A percentile compares a stretch with the other conserved stretches of the same genome.
Conservation (phyloP, 2,888 invertebrate species). For the Harpalus rufipes region DNA sequence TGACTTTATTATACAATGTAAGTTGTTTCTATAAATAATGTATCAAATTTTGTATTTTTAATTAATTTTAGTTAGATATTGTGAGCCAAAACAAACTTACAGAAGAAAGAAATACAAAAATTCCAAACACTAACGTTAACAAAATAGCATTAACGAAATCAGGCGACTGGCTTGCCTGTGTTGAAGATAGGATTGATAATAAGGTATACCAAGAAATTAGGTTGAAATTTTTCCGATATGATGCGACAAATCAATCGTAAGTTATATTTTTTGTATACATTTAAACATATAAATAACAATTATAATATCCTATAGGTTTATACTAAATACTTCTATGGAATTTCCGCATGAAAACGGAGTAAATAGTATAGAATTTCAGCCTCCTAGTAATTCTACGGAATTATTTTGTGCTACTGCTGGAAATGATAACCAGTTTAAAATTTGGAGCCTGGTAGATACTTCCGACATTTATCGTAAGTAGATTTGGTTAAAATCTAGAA, state of each 20-base stretch:
- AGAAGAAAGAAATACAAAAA: constrained; percentile 80
- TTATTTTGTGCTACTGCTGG: constrained; percentile 83
- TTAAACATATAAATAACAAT: constrained; percentile 17
- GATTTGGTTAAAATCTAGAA: too few species aligned
- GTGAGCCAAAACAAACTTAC: constrained; percentile 85
- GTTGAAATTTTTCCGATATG: constrained; percentile 88
- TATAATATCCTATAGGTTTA: constrained; percentile 78
- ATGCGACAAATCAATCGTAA: constrained; percentile 81
- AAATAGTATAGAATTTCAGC: constrained; percentile 81
- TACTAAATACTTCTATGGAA: constrained; percentile 86
- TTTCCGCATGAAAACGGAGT: constrained; percentile 84
- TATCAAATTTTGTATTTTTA: background rate
- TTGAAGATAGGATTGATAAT: constrained; percentile 82
- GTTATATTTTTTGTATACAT: constrained; percentile 67
- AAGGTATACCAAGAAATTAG: constrained; percentile 81
- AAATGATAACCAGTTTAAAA: constrained; percentile 84
- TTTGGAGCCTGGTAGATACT: constrained; percentile 83
- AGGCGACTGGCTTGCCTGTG: constrained; percentile 87
- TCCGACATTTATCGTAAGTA: constrained; percentile 78
- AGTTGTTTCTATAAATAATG: constrained; percentile 72
- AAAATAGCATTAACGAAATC: constrained; percentile 83
- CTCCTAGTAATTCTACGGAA: constrained; percentile 74
- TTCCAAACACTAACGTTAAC: constrained; percentile 84
- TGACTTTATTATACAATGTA: constrained; percentile 85
- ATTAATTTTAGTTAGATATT: constrained; percentile 81